Evolutionary conservation across 2,888 invertebrate species (phyloP).

Genomic region (Atethmia centrago): DNA sequence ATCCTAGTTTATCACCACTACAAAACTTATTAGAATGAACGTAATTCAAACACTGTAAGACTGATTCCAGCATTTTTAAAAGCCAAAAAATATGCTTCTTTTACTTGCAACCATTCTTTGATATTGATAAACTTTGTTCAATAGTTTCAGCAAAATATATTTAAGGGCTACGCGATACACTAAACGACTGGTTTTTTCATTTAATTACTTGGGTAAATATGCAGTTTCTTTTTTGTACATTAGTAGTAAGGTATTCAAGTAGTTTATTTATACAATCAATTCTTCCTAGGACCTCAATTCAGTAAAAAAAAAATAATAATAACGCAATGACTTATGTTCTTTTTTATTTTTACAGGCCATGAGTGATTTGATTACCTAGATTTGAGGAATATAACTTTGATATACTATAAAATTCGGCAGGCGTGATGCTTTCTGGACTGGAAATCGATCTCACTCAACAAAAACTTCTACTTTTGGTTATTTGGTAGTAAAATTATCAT

Average conservation of each 20-base stretch:
- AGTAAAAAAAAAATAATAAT: not conserved
- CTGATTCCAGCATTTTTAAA: conserved; percentile 14
- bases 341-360: conserved; percentile 8
- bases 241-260: not conserved
- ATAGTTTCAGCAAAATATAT: not conserved
- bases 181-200: not conserved
- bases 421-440: conserved; percentile 2
- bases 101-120: conserved; percentile 7
- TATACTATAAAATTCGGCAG: conserved; percentile 3
- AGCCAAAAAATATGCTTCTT: conserved; percentile 6
- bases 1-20: conserved; percentile 19
- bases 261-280: conserved; percentile 9
- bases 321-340: not conserved
- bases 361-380: conserved; percentile 11
- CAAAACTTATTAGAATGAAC: conserved; percentile 27
- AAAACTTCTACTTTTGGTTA: not conserved
- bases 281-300: not conserved
- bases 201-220: not conserved
- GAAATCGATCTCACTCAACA: conserved; percentile 11
- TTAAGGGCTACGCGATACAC: not conserved
- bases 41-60: conserved; percentile 19
- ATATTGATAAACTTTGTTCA: conserved; percentile 4
- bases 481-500: not conserved
- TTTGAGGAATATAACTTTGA: conserved; percentile 43
- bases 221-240: not conserved